Evolutionary conservation across 2,888 invertebrate species (phyloP), one percentile per base, ranked within the genome.

Genomic region (Lepidochrysops patricia): DNA sequence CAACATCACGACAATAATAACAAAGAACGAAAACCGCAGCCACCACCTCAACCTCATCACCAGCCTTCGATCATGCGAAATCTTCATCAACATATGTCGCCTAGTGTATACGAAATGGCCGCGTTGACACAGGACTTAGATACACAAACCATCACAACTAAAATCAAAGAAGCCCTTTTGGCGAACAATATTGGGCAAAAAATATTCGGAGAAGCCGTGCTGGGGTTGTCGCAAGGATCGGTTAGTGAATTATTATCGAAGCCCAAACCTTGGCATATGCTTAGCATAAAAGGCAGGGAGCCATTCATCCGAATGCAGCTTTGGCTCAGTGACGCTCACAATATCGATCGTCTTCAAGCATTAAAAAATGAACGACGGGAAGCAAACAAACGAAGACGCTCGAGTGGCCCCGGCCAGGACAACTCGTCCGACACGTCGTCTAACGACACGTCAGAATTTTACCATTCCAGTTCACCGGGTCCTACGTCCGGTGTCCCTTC

Each of bases 211-310:
- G 99, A 99, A 87, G 98, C 97, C 0, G 98, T 99, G 2, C 90
- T 99, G 12, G 98, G 98, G 0, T 90, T 99, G 27, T 98, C 98
- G 0, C 98, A 99, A 84, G 98, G 97, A 9, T 97, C 98, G 1
- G 98, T 98, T 9, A 98, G 98, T 73, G 99, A 99, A 82, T 90
- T 99, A 64, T 91, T 99, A 5, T 98, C 98, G 63, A 98, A 98
- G 80, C 99, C 99, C 3, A 99, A 99, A 75, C 98, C 98, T 0
- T 99, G 99, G 98, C 98, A 98, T 78, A 98, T 98, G 98, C 91
- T 99, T 60, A 98, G 98, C 77, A 97, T 98, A 78, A 98, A 98
- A 80, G 99, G 99, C 0, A 91, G 98, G 29, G 99, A 99, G 76
- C 97, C 98, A 0, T 98, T 98, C 84, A 97, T 98, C 67, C 91